These are phyloP conservation scores for Cryptoprocta ferox DNA, from an alignment of 2,797 vertebrate species.

Conservation along the genomic window DNA sequence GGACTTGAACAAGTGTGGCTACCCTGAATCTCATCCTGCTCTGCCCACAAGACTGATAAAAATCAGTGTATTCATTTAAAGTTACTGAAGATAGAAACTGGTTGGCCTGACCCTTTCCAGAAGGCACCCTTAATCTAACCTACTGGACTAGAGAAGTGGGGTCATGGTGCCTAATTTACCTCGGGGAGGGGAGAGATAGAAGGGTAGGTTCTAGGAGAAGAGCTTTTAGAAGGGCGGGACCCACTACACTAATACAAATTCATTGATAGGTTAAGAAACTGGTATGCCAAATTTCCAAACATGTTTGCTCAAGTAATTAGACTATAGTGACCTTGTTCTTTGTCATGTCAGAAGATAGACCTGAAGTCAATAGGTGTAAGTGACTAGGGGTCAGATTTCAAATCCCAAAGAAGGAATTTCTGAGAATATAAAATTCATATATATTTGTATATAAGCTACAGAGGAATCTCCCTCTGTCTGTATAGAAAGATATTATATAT, in stretches of 20 bases:
- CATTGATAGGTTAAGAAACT: not conserved
- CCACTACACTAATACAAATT: not conserved
- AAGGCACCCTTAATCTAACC: not conserved
- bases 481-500: not conserved
- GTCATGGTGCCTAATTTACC: too few relatives aligned
- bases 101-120: not conserved
- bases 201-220: not conserved
- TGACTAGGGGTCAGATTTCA: not conserved
- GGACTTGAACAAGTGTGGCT: too few relatives aligned
- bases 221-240: not conserved
- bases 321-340: not conserved
- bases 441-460: not conserved
- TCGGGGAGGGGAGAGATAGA: not conserved
- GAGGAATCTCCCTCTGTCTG: not conserved
- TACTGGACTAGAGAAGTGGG: not conserved
- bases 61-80: not conserved
- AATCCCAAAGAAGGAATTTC: not conserved
- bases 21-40: not conserved
- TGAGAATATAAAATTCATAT: not conserved
- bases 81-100: not conserved
- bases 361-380: not conserved
- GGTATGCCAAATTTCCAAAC: not conserved
- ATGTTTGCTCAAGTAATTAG: not conserved
- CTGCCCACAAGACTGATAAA: too few relatives aligned
- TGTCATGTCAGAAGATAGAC: too few relatives aligned